Evolutionary conservation across 2,113 vertebrate genomes (phyloP).

Genomic region (Corythornis madagascariensis): DNA sequence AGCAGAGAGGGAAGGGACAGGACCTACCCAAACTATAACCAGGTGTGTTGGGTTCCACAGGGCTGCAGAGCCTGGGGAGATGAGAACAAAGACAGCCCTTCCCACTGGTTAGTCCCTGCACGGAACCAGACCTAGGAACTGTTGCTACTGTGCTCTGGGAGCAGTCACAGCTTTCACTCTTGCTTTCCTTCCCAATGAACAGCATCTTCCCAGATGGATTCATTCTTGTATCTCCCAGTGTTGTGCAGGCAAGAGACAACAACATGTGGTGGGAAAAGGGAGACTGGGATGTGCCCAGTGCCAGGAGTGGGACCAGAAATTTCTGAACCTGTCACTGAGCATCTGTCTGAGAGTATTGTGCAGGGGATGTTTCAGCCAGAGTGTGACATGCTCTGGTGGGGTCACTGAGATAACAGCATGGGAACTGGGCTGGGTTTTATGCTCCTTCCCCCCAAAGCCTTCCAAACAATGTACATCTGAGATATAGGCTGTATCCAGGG

Average conservation of each 20-base stretch:
- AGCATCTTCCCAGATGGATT: neutral
- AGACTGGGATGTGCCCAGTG: neutral
- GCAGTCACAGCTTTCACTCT: neutral
- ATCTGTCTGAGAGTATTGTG: fast-evolving
- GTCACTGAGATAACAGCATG: fast-evolving
- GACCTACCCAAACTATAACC: neutral
- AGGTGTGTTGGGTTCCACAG: neutral
- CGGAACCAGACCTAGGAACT: neutral
- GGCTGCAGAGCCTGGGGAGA: neutral
- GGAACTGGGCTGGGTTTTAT: neutral
- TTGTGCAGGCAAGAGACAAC: neutral
- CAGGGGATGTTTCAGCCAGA: neutral
- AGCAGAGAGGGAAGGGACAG: neutral
- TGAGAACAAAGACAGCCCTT: neutral
- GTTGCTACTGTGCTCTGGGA: neutral
- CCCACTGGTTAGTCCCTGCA: neutral
- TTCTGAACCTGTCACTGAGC: fast-evolving
- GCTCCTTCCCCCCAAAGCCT: neutral
- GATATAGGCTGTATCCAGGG: neutral
- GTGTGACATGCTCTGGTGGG: fast-evolving
- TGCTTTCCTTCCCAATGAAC: neutral
- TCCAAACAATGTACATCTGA: neutral
- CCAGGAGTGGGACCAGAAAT: neutral
- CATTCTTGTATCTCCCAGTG: neutral
- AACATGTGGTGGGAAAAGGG: neutral